phyloP scores from a whole-genome alignment of 2,888 invertebrate species.

The Coleophora flavipennella region DNA sequence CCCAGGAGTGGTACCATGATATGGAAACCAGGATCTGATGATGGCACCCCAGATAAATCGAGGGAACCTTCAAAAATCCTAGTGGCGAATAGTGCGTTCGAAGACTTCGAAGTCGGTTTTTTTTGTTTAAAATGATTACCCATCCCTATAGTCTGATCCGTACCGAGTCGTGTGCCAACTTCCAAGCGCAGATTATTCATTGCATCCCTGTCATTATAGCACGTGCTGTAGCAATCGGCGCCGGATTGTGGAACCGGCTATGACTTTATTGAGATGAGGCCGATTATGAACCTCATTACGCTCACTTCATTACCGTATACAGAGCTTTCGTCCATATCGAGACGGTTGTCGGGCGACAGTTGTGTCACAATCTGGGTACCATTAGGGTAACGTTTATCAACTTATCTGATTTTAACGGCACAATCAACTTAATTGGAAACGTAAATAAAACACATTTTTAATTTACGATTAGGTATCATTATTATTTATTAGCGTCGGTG shows the following conservation, averaged over 20 bases:
- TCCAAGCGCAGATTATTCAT: constrained; percentile 32
- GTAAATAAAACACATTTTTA: not conserved
- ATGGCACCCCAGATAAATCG: no score
- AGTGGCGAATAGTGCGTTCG: no score
- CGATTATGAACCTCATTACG: constrained; percentile 38
- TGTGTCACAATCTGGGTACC: constrained; percentile 34
- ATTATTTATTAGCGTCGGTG: no score
- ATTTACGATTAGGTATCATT: no score
- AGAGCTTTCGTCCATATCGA: no score
- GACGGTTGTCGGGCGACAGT: constrained; percentile 15
- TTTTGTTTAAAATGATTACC: no score
- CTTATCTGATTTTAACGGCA: constrained; percentile 3
- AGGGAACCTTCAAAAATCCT: no score
- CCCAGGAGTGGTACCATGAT: no score
- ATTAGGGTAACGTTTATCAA: constrained; percentile 6
- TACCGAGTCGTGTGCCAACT: constrained; percentile 35
- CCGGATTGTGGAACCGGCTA: constrained; percentile 39
- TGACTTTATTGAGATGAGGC: constrained; percentile 26
- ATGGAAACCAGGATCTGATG: no score
- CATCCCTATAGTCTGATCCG: no score
- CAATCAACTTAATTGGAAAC: not conserved
- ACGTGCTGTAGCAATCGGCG: constrained; percentile 36
- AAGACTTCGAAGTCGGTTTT: no score
- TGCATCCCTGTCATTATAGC: constrained; percentile 36
- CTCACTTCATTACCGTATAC: constrained; percentile 32